These are phyloP conservation scores for Imbricaverruca yamaguchii DNA, from an alignment of 2,888 invertebrate species.

Conservation along the genomic window DNA sequence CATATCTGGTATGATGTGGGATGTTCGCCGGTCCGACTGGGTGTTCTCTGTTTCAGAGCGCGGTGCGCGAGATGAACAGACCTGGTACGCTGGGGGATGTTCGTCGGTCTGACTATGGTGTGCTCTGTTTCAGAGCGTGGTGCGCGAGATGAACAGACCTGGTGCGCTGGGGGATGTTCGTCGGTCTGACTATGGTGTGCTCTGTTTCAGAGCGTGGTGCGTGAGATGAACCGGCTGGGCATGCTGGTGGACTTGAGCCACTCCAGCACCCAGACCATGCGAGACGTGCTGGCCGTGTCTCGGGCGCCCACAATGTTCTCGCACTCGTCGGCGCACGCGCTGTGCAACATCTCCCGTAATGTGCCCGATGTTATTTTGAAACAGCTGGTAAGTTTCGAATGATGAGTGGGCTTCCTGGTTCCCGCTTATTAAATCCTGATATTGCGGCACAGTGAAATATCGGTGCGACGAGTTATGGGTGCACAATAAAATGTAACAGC, in stretches of 20 bases:
- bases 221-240: conserved; percentile 60
- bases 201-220: conserved; percentile 49
- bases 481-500: not conserved
- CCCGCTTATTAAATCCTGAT: not conserved
- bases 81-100: conserved; percentile 63
- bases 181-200: not conserved
- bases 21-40: no score
- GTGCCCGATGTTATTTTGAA: conserved; percentile 55
- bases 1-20: conserved; percentile 60
- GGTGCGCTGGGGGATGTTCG: conserved; percentile 56
- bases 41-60: no score
- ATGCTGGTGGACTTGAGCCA: conserved; percentile 61
- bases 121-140: conserved; percentile 46
- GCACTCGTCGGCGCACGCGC: conserved; percentile 55
- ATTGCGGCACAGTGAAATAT: not conserved
- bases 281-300: conserved; percentile 51
- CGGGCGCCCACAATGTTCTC: conserved; percentile 57
- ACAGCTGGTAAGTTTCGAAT: conserved; percentile 46
- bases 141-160: conserved; percentile 59
- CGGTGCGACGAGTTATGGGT: not conserved
- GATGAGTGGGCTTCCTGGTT: conserved; percentile 6
- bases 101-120: no score
- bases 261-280: conserved; percentile 56
- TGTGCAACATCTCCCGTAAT: conserved; percentile 55
- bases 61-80: conserved; percentile 59